Conservation (phyloP, 2,797 vertebrate species). For the Sebastes goodei region DNA sequence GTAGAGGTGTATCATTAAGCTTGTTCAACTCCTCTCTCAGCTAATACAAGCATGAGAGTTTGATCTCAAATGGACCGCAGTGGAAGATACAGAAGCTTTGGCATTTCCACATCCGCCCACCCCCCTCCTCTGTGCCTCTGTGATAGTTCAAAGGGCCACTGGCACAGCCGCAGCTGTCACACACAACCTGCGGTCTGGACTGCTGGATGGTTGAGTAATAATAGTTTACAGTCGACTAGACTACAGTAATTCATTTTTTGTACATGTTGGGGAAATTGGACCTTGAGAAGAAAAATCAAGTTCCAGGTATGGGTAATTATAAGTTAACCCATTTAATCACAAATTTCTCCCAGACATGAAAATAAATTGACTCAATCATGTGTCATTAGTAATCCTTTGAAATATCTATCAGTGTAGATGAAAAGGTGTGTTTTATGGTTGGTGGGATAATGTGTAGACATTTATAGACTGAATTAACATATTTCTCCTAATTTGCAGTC, state of each 20-base stretch:
- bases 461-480: too few relatives aligned
- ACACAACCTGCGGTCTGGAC: constrained; percentile 38
- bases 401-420: too few relatives aligned
- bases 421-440: too few relatives aligned
- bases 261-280: not conserved
- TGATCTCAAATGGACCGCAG: constrained; percentile 54
- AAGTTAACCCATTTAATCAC: not conserved
- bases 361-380: not conserved
- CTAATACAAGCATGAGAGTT: constrained; percentile 60
- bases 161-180: constrained; percentile 63
- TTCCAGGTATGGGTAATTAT: not conserved
- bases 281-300: not conserved
- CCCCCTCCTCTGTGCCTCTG: constrained; percentile 19
- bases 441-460: too few relatives aligned
- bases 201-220: constrained; percentile 16
- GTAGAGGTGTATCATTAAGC: constrained; percentile 56
- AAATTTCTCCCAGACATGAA: not conserved
- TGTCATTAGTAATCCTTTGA: too few relatives aligned
- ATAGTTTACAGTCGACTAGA: constrained; percentile 23
- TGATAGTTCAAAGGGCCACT: constrained; percentile 41
- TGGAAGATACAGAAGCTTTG: constrained; percentile 49
- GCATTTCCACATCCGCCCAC: constrained; percentile 68
- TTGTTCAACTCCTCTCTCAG: constrained; percentile 58
- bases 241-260: not conserved
- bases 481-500: too few relatives aligned